Conservation (phyloP, 2,888 invertebrate species). For the Chrysomela aeneicollis region DNA sequence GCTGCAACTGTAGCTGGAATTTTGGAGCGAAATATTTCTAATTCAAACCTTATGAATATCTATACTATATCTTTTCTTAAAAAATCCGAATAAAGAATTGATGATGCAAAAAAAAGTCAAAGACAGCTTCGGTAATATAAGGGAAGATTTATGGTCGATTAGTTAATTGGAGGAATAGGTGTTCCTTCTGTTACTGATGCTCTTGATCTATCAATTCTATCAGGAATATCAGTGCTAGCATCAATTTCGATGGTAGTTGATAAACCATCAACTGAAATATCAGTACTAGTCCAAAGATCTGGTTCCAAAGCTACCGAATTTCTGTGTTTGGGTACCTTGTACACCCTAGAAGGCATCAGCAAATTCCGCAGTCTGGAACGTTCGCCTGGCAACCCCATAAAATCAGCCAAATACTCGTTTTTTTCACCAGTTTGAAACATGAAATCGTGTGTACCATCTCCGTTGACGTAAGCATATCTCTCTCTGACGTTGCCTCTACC, state of each 20-base stretch:
- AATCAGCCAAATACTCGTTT: neutral
- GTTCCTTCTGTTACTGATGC: too few relatives aligned
- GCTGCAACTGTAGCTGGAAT: too few relatives aligned
- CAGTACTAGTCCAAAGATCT: conserved; percentile 4
- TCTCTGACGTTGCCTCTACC: conserved; percentile 37
- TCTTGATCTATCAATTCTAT: too few relatives aligned
- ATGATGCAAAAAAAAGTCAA: too few relatives aligned
- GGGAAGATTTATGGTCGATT: too few relatives aligned
- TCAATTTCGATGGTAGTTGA: neutral
- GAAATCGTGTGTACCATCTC: conserved; percentile 44
- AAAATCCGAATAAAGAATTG: too few relatives aligned
- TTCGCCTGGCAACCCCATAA: neutral
- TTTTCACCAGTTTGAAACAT: conserved; percentile 48
- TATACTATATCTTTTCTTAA: too few relatives aligned
- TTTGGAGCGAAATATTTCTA: too few relatives aligned
- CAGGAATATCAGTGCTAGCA: neutral
- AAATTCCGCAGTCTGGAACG: neutral
- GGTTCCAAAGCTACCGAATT: neutral
- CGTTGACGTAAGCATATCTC: conserved; percentile 42
- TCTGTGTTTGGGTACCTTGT: neutral
- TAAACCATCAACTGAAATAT: neutral
- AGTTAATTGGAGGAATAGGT: too few relatives aligned
- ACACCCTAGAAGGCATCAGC: conserved; percentile 2
- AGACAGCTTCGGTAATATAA: too few relatives aligned
- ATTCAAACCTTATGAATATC: too few relatives aligned